Evolutionary conservation across 2,888 invertebrate genomes (phyloP).

Genomic region (Synergus umbraculus): DNA sequence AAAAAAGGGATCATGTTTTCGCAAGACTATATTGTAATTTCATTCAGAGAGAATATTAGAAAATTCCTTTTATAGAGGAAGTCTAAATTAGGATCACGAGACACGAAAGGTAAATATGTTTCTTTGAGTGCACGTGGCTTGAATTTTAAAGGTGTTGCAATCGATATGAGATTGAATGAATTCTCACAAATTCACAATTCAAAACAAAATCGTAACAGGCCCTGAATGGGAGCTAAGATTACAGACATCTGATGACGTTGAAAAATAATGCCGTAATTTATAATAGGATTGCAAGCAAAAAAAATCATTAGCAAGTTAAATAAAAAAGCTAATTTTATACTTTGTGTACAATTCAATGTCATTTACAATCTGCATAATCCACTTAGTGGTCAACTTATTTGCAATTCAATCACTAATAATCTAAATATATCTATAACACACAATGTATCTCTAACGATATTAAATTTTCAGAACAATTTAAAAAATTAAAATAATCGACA

Average conservation of each 20-base stretch:
- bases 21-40: constrained; percentile 2
- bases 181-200: not conserved
- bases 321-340: not conserved
- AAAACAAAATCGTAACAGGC: not conserved
- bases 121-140: not conserved
- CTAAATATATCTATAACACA: no score
- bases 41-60: not conserved
- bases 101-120: constrained; percentile 1
- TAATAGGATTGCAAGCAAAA: not conserved
- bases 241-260: not conserved
- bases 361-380: not conserved
- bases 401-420: not conserved
- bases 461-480: no score
- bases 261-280: not conserved
- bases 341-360: not conserved
- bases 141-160: constrained; percentile 18
- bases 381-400: not conserved
- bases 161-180: not conserved
- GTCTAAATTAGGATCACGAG: constrained; percentile 4
- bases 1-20: not conserved
- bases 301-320: not conserved
- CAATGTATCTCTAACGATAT: no score
- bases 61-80: constrained; percentile 18
- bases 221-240: not conserved
- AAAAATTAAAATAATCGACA: no score